Evolutionary conservation across 2,888 invertebrate species (phyloP), one percentile per base, ranked within the genome.

Genomic region (Cylloceria caligata): DNA sequence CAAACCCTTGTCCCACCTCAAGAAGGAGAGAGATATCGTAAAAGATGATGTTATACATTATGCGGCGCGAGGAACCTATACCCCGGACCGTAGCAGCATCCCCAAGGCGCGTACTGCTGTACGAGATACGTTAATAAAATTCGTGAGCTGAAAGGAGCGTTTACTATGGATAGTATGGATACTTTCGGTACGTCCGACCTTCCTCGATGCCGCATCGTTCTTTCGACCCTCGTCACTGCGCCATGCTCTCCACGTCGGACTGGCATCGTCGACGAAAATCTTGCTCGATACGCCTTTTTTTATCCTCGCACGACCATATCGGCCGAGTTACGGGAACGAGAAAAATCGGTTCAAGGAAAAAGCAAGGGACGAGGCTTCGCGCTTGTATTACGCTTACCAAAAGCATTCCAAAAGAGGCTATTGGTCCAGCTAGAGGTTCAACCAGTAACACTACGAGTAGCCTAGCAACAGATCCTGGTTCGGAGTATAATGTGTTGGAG

Each of bases 31-130:
- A 90, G 88, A 89, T 91, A 90, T 90, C 91, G 88, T 91, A 91
- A 91, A 91, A 89, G 90, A 91, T 91, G 90, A 91, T 90, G 89
- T 90, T 90, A 89, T 91, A 90, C 89, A 91, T 91, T 91, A 92
- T 90, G 88, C 89, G 89, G 87, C 88, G 88, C 87, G 87, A 88
- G 88, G 86, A 57, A 72, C 30, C 21, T 16, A 36, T 19, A 80
- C 60, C 62, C n/a, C 45, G 60, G 13, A 64, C 6, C 85, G 85
- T 86, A 84, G 85, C 80, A 78, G 83, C 72, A 67, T 57, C 86
- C 83, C 83, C 84, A 57, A 76, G 60, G 34, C 57, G 80, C 88
- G 87, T 89, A 30, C 30, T 30, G 57, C 49, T 72, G 49, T 60
- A 39, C 30, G 42, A 72, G 27, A 75, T 91, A 90, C 89, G 88